Base-by-base conservation (phyloP, 2,113 vertebrate species). In the Xiphophorus hellerii region DNA sequence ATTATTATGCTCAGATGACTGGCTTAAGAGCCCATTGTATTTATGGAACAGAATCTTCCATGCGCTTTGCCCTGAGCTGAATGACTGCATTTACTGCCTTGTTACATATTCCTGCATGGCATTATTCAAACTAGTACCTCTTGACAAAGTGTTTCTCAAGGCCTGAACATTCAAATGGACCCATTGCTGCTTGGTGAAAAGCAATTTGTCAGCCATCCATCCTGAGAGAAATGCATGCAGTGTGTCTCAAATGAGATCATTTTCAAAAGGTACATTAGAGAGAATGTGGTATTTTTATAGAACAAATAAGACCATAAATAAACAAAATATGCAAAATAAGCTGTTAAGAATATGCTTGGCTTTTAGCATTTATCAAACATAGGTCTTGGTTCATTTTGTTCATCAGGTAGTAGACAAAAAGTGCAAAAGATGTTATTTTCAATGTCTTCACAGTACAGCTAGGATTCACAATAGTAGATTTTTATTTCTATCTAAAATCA, bases 11-110 rank as follows among this genome's bases (percentile, higher is more conserved):
- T 78, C 68, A 77, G 58, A 82, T 82, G 44, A 69, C 75, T 54
- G 54, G 72, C 71, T 84, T 74, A 89, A 87, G 64, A 62, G 60
- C 39, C 65, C 22, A 22, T 76, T 80, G 69, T 88, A 79, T 68
- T 87, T 89, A 74, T 1, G 1, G 72, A 87, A 70, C 28, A 73
- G 67, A 83, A 71, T 66, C 33, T 80, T 39, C 69, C 44, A 29
- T 37, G 35, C 81, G 78, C 58, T 78, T 79, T 39, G 82, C 84
- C 58, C 5, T 13, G 33, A 83, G 86, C 77, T 84, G 29, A 69
- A 54, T 69, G 72, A 75, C 72, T 76, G 69, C 67, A 62, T 79
- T 73, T 71, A 39, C 77, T 42, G 20, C 79, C 67, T 67, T 68
- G 62, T 76, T 74, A 70, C 44, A 77, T 80, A 75, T 84, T 80